Percentiles rank a stretch among this genome's conserved stretches.
These are phyloP conservation scores for Eurytoma californica DNA, from an alignment of 2,888 invertebrate genomes.

Conservation along the genomic window DNA sequence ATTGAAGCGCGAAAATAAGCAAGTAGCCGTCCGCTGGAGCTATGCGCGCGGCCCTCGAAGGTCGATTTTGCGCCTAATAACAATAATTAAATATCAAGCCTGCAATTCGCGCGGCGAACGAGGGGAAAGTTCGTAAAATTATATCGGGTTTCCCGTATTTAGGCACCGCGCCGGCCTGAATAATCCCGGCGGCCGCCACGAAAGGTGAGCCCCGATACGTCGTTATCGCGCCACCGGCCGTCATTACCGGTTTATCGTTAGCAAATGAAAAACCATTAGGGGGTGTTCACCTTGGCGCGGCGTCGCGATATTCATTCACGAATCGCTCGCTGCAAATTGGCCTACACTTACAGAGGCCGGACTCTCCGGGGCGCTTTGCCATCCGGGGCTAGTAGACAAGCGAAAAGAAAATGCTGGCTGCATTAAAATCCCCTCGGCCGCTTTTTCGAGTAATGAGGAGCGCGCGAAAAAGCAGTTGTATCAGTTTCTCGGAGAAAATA, in stretches of 20 bases:
- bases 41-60: too few relatives aligned
- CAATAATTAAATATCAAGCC: conserved; percentile 41
- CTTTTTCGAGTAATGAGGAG: neutral
- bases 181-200: too few relatives aligned
- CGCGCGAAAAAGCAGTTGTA: too few relatives aligned
- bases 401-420: too few relatives aligned
- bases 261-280: conserved; percentile 46
- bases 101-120: neutral
- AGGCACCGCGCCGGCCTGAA: conserved; percentile 1
- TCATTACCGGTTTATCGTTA: conserved; percentile 50
- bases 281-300: neutral
- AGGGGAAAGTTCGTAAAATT: conserved; percentile 26
- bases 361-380: too few relatives aligned
- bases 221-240: conserved; percentile 43
- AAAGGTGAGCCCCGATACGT: conserved; percentile 32
- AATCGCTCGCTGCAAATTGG: neutral
- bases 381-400: too few relatives aligned
- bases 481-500: too few relatives aligned
- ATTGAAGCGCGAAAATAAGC: conserved; percentile 13
- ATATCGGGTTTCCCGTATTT: conserved; percentile 40
- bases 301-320: conserved; percentile 21
- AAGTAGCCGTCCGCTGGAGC: neutral
- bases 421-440: neutral
- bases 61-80: conserved; percentile 25
- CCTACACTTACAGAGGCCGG: neutral